Base-by-base conservation (phyloP, 37 sponge, comb jelly and placozoan genomes). In the Lycopodina hypogea region DNA sequence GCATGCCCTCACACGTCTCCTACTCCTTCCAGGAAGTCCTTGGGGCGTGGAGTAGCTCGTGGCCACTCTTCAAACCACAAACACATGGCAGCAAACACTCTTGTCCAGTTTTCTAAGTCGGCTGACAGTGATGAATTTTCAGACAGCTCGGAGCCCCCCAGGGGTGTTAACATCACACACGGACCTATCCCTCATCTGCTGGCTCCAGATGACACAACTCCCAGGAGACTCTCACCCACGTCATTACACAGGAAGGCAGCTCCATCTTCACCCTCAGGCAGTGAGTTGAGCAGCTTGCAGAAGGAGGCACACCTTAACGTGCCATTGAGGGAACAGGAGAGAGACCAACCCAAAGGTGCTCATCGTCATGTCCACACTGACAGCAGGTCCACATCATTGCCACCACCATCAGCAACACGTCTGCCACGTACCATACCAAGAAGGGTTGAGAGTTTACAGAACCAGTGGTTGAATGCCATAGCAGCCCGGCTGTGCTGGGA, bases 401-500 rank as follows among this genome's bases (percentile, higher is more conserved):
- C 48, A 45, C 48, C 48, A 9, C 4, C 9, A 9, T 45, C 48
- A 45, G 4, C 48, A 45, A n/a, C n/a, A n/a, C n/a, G n/a, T n/a
- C 48, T 45, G 48, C 48, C 48, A 9, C 48, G 48, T 4, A 4
- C 48, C 4, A 45, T 45, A 9, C 4, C 8, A 45, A 45, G 48
- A 4, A 34, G 11, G 4, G 18, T 3, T 18, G 66, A 65, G 30
- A 4, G 11, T 12, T 17, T 11, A 12, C 34, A 32, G 3, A 65
- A 65, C 66, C 66, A 32, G 66, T 94, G 94, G 94, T 35, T 94
- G 11, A 94, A 90, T 64, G 84, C 81, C 22, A 42, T 87, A 42
- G 65, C 70, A 56, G 92, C 89, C 18, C 71, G 94, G 3, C 69
- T 88, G 33, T 87, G 77, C 79, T 94, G 91, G 91, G 94, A 94